Base-by-base conservation (phyloP, 2,797 vertebrate genomes). In the Octomys mimax region DNA sequence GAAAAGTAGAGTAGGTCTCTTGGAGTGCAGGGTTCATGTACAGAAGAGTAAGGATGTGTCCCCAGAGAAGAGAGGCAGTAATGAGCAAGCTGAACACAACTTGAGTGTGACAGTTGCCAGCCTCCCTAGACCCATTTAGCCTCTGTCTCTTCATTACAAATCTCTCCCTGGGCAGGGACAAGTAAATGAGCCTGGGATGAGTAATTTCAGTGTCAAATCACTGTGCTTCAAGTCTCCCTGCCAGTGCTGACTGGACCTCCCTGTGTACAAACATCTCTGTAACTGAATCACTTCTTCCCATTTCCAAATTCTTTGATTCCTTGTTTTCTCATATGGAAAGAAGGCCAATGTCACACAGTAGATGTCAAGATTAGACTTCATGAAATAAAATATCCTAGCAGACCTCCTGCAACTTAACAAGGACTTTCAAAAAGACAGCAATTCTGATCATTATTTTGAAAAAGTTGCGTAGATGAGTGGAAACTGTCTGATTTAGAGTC, bases 321-420 rank as follows among this genome's bases (percentile, higher is more conserved):
- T 94, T 28, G 33, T n/a, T 22, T 78, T 89, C 39, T 85, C 57
- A 64, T 64, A 78, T 82, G 68, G 81, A 92, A 84, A 95, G 46
- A 33, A 77, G 80, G 61, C 22, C 12, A 49, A 6, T 68, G 31
- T 70, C 88, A 95, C 10, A 66, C 28, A 11, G 26, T 36, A 66
- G 36, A 84, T 59, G 21, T 49, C 78, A 92, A 96, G 49, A 91
- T 85, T 68, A 85, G 39, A 85, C 78, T 42, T 66, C 39, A 46
- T n/a, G 31, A 91, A 73, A 81, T 52, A 71, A 93, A 91, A 91
- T 49, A 90, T 42, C 9, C 52, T 77, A 92, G 59, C 42, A 93
- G 9, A 89, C 46, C 26, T 86, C n/a, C 36, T 91, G 59, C 36
- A 79, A 83, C 26, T 24, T 46, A 73, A 64, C 95, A 93, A n/a